Conservation (phyloP, 2,113 vertebrate genomes). For the Tyrannus savana region DNA sequence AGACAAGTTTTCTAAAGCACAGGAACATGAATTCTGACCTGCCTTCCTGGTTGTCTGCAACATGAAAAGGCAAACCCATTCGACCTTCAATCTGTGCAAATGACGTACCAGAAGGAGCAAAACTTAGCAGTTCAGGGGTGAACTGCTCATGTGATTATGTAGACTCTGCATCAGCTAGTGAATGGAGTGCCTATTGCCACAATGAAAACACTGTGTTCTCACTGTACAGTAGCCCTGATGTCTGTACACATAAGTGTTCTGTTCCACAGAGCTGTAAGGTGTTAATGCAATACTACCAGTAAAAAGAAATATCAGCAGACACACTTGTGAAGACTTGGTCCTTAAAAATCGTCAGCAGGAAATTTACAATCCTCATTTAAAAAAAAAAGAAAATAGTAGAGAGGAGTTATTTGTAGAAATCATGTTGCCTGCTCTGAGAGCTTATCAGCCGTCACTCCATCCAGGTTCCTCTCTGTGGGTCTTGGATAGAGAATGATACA, state of each 20-base stretch:
- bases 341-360: neutral
- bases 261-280: neutral
- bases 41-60: neutral
- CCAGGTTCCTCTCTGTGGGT: neutral
- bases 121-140: neutral
- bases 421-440: neutral
- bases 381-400: neutral
- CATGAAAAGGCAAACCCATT: neutral
- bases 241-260: neutral
- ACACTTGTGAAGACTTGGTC: neutral
- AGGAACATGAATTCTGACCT: neutral
- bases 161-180: neutral
- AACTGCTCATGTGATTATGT: neutral
- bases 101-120: neutral
- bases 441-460: neutral
- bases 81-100: neutral
- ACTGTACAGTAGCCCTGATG: neutral
- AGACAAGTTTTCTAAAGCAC: neutral
- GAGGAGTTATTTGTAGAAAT: neutral
- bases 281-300: neutral
- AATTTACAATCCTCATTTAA: neutral
- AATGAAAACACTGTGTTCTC: neutral
- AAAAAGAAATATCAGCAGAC: neutral
- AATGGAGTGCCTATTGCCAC: neutral
- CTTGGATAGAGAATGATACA: neutral